Evolutionary conservation across 2,888 invertebrate genomes (phyloP).

Genomic region (Galerucella nymphaeae): DNA sequence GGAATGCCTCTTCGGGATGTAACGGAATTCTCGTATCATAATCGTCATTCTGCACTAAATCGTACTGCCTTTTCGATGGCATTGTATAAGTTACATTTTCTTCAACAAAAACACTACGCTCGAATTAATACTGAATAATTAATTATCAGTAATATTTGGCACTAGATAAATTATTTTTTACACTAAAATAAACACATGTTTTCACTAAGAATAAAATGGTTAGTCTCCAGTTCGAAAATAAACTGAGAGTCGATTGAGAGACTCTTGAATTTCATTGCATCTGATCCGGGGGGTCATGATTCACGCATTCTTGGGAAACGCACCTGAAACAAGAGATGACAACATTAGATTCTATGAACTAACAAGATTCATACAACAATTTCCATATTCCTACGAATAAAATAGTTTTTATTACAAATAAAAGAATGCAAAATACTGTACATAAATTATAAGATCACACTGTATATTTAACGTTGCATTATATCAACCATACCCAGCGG

Average conservation of each 20-base stretch:
- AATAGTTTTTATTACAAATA: conserved; percentile 2
- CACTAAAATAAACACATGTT: conserved; percentile 36
- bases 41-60: conserved; percentile 95
- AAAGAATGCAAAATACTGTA: background rate
- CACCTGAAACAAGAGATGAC: conserved; percentile 38
- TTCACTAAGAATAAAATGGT: conserved; percentile 40
- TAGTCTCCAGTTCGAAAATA: conserved; percentile 40
- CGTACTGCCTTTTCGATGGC: conserved; percentile 91
- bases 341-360: conserved; percentile 25
- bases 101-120: conserved; percentile 38
- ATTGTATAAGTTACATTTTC: conserved; percentile 63
- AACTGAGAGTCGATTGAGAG: conserved; percentile 39
- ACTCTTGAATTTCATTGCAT: conserved; percentile 45
- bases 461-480: background rate
- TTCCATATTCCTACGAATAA: conserved; percentile 8
- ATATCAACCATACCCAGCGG: background rate
- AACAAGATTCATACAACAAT: background rate
- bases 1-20: conserved; percentile 96
- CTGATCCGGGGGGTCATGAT: conserved; percentile 47
- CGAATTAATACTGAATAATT: conserved; percentile 41
- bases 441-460: background rate
- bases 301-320: conserved; percentile 42
- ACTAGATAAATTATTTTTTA: conserved; percentile 35
- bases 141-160: conserved; percentile 41
- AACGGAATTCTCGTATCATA: conserved; percentile 96